A percentile compares a stretch with the other conserved stretches of the same genome.
These are phyloP conservation scores for Scaptomyza pallida DNA, from an alignment of 1,140 invertebrate species.

Conservation along the genomic window DNA sequence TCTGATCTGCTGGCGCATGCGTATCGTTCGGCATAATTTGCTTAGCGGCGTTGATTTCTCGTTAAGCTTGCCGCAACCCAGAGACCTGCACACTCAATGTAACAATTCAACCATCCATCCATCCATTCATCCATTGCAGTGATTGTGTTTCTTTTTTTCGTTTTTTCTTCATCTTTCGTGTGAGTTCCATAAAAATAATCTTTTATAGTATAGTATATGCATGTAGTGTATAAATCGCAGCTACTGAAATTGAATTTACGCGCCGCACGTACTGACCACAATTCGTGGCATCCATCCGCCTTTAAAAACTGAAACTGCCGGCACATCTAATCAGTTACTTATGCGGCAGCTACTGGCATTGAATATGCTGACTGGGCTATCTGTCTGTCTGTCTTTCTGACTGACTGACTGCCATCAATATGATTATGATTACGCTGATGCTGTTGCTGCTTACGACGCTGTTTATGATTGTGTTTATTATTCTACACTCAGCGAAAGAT, in stretches of 20 bases:
- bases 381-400: too few species aligned
- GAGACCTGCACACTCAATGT: conserved; percentile 16
- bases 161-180: too few species aligned
- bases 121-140: too few species aligned
- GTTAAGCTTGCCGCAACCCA: conserved; percentile 52
- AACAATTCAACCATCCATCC: too few species aligned
- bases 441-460: conserved; percentile 1
- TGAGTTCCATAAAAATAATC: conserved; percentile 39
- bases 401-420: conserved; percentile 5
- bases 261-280: conserved; percentile 74
- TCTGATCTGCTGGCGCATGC: conserved; percentile 66
- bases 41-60: conserved; percentile 81
- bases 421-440: conserved; percentile 9
- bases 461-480: conserved; percentile 55
- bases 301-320: conserved; percentile 8
- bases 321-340: conserved; percentile 65
- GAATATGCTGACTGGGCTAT: too few species aligned
- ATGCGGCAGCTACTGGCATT: conserved; percentile 67
- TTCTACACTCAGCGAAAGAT: not conserved
- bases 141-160: too few species aligned
- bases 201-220: too few species aligned
- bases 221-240: conserved; percentile 27
- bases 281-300: conserved; percentile 63
- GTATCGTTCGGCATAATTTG: conserved; percentile 83
- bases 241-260: conserved; percentile 83